Percentiles rank a stretch among this genome's conserved stretches.
These are phyloP conservation scores for Noctuana brunneofusca DNA, from an alignment of 2,888 invertebrate species.

Conservation along the genomic window DNA sequence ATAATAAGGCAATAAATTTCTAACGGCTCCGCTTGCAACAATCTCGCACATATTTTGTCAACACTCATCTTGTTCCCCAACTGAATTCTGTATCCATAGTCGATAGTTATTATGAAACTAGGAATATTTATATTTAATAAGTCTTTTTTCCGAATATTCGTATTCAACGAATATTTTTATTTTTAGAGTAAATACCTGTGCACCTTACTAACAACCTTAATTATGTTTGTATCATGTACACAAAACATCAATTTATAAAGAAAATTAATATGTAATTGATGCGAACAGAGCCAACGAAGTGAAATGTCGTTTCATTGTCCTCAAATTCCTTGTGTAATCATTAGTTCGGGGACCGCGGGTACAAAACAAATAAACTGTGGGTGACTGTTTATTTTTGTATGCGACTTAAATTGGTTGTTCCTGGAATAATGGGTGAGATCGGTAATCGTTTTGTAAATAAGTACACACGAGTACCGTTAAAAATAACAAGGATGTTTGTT, in stretches of 20 bases:
- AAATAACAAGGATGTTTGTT: constrained; percentile 31
- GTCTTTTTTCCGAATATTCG: too few species aligned
- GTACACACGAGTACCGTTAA: constrained; percentile 41
- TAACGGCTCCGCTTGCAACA: constrained; percentile 37
- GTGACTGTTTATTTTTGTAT: constrained; percentile 76
- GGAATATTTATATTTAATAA: too few species aligned
- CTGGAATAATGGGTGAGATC: constrained; percentile 66
- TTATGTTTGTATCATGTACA: too few species aligned
- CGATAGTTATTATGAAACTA: not conserved
- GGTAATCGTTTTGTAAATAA: constrained; percentile 72
- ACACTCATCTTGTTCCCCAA: constrained; percentile 26
- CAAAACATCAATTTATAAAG: not conserved
- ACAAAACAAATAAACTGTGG: constrained; percentile 73
- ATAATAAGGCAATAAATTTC: constrained; percentile 47
- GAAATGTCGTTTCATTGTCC: constrained; percentile 48
- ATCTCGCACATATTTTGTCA: constrained; percentile 33
- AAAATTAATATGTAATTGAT: not conserved
- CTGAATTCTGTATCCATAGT: constrained; percentile 6
- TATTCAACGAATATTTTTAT: too few species aligned
- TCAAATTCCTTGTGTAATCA: constrained; percentile 68
- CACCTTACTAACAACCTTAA: too few species aligned
- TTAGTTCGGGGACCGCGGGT: constrained; percentile 64
- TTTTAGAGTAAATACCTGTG: too few species aligned
- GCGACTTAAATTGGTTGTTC: constrained; percentile 72
- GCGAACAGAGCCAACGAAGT: constrained; percentile 16